Conservation (phyloP, 2,888 invertebrate species). For the Plagodis dolabraria region DNA sequence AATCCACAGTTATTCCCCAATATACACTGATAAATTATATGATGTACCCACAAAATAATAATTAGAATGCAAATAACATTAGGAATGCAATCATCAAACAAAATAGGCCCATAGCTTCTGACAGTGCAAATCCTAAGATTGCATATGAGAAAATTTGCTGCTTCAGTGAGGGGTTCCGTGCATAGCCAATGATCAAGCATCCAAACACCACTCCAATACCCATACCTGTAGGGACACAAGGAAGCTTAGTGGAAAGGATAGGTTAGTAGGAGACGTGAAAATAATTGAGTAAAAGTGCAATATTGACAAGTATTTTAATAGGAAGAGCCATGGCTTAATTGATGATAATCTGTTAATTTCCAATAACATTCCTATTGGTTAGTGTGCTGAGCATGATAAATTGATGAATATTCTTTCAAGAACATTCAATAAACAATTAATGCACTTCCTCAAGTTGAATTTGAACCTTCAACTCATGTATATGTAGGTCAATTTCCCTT, state of each 20-base stretch:
- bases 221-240: conserved; percentile 88
- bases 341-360: neutral
- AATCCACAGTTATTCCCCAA: conserved; percentile 38
- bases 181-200: conserved; percentile 97
- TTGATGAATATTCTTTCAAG: neutral
- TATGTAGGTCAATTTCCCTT: conserved; percentile 29
- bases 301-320: neutral
- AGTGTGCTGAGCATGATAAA: neutral
- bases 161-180: conserved; percentile 98
- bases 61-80: conserved; percentile 96
- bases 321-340: neutral
- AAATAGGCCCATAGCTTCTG: conserved; percentile 99
- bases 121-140: conserved; percentile 98
- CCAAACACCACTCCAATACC: conserved; percentile 99
- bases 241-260: conserved; percentile 35
- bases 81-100: conserved; percentile 99
- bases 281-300: neutral
- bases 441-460: conserved; percentile 35
- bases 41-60: conserved; percentile 30
- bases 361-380: neutral
- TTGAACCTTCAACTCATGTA: conserved; percentile 42
- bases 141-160: conserved; percentile 99
- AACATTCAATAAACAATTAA: conserved; percentile 3
- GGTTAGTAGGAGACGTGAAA: conserved; percentile 6
- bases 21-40: conserved; percentile 55